phyloP scores from a whole-genome alignment of 2,797 vertebrate species.

The Melanotaenia pygmaea region DNA sequence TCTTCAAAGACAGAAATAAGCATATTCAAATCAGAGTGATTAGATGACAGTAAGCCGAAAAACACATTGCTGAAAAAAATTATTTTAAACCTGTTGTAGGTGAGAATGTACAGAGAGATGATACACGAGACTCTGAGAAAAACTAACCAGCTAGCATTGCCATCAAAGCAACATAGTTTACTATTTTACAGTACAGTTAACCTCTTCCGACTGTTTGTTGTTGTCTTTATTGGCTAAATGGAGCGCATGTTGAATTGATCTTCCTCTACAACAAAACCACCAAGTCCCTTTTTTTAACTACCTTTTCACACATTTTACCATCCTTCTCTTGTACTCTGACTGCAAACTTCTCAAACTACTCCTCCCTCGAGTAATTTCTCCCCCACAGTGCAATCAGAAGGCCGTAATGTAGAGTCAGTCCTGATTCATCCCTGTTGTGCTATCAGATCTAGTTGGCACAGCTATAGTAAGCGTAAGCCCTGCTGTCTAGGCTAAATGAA shows the following conservation, averaged over 20 bases:
- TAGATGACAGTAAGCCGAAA: slow-evolving; percentile 10
- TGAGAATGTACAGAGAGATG: slow-evolving; percentile 11
- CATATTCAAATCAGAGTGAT: slow-evolving; percentile 1
- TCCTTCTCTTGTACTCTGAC: slow-evolving; percentile 12
- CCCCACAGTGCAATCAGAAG: slow-evolving; percentile 18
- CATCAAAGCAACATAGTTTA: slow-evolving; percentile 13
- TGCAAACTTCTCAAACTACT: slow-evolving; percentile 28
- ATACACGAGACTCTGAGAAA: slow-evolving; percentile 12
- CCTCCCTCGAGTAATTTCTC: slow-evolving; percentile 2
- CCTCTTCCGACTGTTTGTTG: slow-evolving; percentile 18
- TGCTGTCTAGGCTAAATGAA: slow-evolving; percentile 66
- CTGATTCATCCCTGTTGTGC: slow-evolving; percentile 39
- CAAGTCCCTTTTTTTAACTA: slow-evolving; percentile 15
- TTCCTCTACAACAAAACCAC: slow-evolving; percentile 18
- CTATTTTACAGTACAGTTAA: slow-evolving; percentile 21
- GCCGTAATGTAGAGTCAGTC: slow-evolving; percentile 39
- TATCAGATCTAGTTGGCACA: slow-evolving; percentile 60
- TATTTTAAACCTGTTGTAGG: not conserved
- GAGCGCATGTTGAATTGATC: slow-evolving; percentile 35
- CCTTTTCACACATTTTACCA: slow-evolving; percentile 13
- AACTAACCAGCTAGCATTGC: slow-evolving; percentile 17
- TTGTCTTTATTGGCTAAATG: slow-evolving; percentile 32
- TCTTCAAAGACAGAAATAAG: slow-evolving; percentile 20
- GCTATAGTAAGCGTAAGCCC: slow-evolving; percentile 59
- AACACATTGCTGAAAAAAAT: not conserved